Conservation (phyloP, 2,797 vertebrate genomes). For the Trichosurus vulpecula region DNA sequence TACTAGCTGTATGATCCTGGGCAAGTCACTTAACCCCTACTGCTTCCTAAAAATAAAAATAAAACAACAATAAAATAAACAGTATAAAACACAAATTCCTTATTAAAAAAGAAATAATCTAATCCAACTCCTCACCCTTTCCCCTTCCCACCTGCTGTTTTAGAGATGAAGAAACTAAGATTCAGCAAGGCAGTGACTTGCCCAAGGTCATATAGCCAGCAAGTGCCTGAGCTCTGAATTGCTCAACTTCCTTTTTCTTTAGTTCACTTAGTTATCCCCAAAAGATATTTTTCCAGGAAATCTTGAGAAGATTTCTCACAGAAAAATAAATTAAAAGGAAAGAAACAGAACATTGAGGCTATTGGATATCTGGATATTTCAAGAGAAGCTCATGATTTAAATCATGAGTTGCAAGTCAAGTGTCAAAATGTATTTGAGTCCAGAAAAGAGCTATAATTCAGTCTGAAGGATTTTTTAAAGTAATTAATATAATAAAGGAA, state of each 20-base stretch:
- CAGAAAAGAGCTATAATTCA: background rate
- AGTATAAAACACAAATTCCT: too few relatives aligned
- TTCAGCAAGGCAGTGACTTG: background rate
- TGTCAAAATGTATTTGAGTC: background rate
- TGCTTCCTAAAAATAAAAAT: too few relatives aligned
- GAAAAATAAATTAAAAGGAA: background rate
- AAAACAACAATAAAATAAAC: too few relatives aligned
- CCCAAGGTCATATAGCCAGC: background rate
- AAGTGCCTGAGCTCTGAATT: background rate
- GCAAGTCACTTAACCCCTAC: too few relatives aligned
- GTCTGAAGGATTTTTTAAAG: background rate
- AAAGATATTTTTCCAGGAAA: background rate
- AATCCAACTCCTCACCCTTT: background rate
- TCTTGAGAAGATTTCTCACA: background rate
- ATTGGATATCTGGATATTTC: background rate
- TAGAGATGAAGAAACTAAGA: background rate
- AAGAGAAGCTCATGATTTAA: background rate
- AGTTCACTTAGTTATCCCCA: background rate
- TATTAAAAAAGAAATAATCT: background rate
- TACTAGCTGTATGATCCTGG: too few relatives aligned
- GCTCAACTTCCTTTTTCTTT: background rate
- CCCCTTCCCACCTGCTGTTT: background rate
- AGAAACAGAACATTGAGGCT: background rate
- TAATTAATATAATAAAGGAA: conserved; percentile 69
- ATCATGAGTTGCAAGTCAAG: background rate